phyloP scores from a whole-genome alignment of 2,113 vertebrate species.

The Atractosteus spatula region DNA sequence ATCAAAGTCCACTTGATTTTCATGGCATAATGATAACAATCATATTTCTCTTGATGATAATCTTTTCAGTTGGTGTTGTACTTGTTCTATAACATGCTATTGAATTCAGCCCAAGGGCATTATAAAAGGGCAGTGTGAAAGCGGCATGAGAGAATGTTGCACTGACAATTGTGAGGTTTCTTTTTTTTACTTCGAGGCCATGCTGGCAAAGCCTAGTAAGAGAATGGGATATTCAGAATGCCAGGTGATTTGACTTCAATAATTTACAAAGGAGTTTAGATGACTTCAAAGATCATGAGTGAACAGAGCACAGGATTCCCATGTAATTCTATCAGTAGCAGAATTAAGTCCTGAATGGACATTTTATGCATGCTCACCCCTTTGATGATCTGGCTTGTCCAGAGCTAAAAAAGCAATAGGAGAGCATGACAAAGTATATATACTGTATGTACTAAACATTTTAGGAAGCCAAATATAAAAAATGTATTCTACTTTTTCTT shows the following conservation, averaged over 20 bases:
- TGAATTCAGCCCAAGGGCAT: too few species aligned
- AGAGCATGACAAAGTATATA: neutral
- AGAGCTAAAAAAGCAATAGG: neutral
- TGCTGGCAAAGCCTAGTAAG: neutral
- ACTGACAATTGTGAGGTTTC: neutral
- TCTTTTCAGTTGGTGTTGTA: too few species aligned
- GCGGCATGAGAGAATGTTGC: too few species aligned
- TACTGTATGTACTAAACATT: neutral
- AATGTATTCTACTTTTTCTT: too few species aligned
- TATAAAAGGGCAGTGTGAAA: too few species aligned
- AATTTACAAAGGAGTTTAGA: neutral
- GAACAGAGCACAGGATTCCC: neutral
- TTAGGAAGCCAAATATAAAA: neutral
- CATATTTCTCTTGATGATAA: too few species aligned
- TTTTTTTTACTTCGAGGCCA: neutral
- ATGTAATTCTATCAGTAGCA: neutral
- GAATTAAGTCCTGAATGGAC: neutral
- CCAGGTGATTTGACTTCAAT: neutral
- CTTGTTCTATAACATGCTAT: too few species aligned
- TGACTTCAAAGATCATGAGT: neutral
- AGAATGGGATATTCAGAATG: neutral
- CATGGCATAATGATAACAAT: too few species aligned
- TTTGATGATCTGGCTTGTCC: neutral
- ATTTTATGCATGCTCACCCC: neutral
- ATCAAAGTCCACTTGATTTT: too few species aligned